Conservation (phyloP, 2,797 vertebrate genomes). For the Poeciliopsis paucimaculata region DNA sequence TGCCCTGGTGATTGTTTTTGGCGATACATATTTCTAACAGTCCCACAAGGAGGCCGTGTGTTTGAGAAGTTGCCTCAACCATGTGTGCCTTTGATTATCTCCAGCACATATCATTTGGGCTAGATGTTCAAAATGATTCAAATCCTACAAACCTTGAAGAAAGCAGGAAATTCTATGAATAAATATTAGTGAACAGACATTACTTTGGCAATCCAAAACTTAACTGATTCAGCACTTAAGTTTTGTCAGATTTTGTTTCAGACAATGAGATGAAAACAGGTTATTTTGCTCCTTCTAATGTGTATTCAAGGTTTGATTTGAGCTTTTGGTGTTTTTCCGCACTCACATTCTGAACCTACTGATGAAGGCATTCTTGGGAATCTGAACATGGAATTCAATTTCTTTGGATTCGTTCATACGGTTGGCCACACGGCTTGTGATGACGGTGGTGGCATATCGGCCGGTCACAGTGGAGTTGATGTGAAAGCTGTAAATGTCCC, state of each 20-base stretch:
- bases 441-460: slow-evolving; percentile 87
- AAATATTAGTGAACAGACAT: neutral
- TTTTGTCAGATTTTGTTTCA: neutral
- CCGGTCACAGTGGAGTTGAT: slow-evolving; percentile 87
- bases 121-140: too few species aligned
- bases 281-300: neutral
- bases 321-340: neutral
- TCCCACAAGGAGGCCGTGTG: too few species aligned
- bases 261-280: neutral
- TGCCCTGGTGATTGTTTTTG: too few species aligned
- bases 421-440: slow-evolving; percentile 89
- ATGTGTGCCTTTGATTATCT: too few species aligned
- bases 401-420: slow-evolving; percentile 76
- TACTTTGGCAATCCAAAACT: neutral
- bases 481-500: slow-evolving; percentile 89
- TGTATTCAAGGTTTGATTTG: neutral
- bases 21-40: too few species aligned
- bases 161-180: neutral
- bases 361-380: slow-evolving; percentile 94
- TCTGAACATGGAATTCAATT: slow-evolving; percentile 87
- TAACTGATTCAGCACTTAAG: neutral
- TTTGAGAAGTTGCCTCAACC: too few species aligned
- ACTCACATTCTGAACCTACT: slow-evolving; percentile 90
- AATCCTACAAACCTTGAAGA: neutral
- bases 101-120: too few species aligned